Evolutionary conservation across 2,888 invertebrate species (phyloP).

Genomic region (Ommatoiulus sabulosus): DNA sequence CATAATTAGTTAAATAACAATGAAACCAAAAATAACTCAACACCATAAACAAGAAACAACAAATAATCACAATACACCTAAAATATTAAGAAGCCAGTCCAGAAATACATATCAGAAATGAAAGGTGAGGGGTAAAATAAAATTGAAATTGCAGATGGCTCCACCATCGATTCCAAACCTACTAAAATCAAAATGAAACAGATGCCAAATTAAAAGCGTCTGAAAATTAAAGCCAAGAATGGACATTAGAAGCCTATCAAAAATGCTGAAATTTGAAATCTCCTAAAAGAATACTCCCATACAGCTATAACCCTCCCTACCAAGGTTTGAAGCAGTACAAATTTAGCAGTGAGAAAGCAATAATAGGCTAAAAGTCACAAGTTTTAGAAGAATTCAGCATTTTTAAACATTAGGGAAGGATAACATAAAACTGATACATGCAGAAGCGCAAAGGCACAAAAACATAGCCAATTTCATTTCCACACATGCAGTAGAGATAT

Average conservation of each 20-base stretch:
- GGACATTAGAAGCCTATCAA: background rate
- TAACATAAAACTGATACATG: background rate
- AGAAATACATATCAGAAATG: background rate
- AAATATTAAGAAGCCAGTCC: background rate
- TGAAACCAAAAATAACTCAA: too few relatives aligned
- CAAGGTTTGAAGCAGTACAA: too few relatives aligned
- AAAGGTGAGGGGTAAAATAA: background rate
- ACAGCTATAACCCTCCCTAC: too few relatives aligned
- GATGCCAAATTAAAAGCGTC: background rate
- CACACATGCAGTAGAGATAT: background rate
- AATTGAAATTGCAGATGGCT: constrained; percentile 40
- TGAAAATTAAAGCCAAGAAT: background rate
- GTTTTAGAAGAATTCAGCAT: background rate
- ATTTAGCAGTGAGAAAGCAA: background rate
- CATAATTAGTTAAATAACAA: background rate
- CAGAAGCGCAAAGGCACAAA: constrained; percentile 6
- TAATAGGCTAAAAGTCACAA: background rate
- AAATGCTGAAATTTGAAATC: background rate
- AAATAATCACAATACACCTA: background rate
- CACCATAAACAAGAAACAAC: background rate
- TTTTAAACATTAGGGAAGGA: background rate
- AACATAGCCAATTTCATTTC: constrained; percentile 18
- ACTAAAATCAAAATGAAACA: background rate
- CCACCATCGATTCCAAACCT: background rate
- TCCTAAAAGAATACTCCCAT: background rate